Conservation (phyloP, 2,888 invertebrate genomes). For the Sphaerophoria taeniata region DNA sequence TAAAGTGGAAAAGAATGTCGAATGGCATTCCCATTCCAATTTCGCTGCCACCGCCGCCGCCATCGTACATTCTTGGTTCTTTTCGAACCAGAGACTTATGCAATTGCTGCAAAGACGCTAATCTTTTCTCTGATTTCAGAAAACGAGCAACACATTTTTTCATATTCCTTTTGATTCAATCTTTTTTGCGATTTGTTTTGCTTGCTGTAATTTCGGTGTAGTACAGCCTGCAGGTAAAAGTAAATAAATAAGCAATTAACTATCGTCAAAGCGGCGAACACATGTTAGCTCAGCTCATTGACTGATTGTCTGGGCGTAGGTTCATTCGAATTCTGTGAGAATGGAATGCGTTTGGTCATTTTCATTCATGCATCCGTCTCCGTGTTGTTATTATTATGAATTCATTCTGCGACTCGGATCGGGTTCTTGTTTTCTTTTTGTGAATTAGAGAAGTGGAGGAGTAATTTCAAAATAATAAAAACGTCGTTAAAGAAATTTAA, state of each 20-base stretch:
- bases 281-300: background rate
- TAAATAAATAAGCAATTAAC: slow-evolving; percentile 11
- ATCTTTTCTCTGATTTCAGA: slow-evolving; percentile 34
- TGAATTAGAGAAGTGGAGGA: background rate
- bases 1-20: slow-evolving; percentile 10
- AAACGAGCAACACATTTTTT: background rate
- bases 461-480: background rate
- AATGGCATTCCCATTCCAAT: slow-evolving; percentile 16
- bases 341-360: slow-evolving; percentile 28
- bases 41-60: background rate
- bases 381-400: background rate
- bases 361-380: slow-evolving; percentile 10
- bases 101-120: slow-evolving; percentile 42
- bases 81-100: slow-evolving; percentile 31
- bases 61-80: background rate
- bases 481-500: background rate
- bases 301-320: slow-evolving; percentile 4
- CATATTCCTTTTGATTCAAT: no score
- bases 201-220: slow-evolving; percentile 4
- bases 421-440: background rate
- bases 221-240: background rate
- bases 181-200: slow-evolving; percentile 21
- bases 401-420: background rate
- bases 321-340: background rate
- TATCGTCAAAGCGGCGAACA: slow-evolving; percentile 4